phyloP scores from a whole-genome alignment of 2,113 vertebrate species.

The Apistogramma diplotaenia region DNA sequence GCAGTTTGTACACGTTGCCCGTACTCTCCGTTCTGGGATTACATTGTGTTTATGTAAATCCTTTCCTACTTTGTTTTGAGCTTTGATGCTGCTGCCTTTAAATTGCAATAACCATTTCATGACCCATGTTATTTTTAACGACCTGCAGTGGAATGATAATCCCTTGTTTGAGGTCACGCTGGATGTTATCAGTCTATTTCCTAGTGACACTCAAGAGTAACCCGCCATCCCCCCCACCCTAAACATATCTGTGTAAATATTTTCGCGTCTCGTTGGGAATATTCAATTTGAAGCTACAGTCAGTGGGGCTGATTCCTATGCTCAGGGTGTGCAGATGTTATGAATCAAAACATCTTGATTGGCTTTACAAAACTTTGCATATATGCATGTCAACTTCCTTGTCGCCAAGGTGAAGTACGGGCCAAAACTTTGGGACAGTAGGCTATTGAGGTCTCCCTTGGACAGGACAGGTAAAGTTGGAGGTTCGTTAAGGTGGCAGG shows the following conservation, averaged over 20 bases:
- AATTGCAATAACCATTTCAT: conserved; percentile 1
- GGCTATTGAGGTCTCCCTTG: neutral
- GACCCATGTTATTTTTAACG: conserved; percentile 24
- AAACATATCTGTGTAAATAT: neutral
- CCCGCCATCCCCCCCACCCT: no score
- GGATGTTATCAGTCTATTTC: conserved; percentile 19
- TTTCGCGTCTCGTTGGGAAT: neutral
- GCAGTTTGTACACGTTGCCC: neutral
- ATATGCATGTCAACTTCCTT: neutral
- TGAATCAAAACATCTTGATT: neutral
- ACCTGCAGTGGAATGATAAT: conserved; percentile 34
- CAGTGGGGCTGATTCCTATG: neutral
- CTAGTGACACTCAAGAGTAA: neutral
- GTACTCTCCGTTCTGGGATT: conserved; percentile 20
- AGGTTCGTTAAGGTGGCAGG: neutral
- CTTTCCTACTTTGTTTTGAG: neutral
- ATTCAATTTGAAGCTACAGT: neutral
- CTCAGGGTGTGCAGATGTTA: neutral
- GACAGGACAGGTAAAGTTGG: neutral
- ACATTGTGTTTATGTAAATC: conserved; percentile 19
- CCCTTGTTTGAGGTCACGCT: conserved; percentile 36
- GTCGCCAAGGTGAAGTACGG: neutral
- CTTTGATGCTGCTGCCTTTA: neutral
- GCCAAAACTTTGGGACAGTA: conserved; percentile 9
- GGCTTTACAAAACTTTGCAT: neutral